A percentile compares a stretch with the other conserved stretches of the same genome.
phyloP scores from a whole-genome alignment of 2,888 invertebrate genomes.

The Tiliacea citrago region DNA sequence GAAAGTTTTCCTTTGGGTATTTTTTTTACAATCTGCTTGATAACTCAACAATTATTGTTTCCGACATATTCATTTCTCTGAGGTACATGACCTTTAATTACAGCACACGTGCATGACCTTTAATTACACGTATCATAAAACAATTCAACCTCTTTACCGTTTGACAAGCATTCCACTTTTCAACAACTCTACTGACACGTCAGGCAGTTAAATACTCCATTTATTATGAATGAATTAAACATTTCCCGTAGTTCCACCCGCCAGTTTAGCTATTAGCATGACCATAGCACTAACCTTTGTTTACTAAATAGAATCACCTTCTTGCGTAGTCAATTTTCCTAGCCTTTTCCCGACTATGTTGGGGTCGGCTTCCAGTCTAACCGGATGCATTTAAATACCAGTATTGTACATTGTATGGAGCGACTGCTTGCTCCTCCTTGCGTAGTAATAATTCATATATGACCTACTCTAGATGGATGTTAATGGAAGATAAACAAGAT shows the following conservation, averaged over 20 bases:
- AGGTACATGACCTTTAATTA: slow-evolving; percentile 10
- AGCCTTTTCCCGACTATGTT: not conserved
- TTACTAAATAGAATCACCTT: no score
- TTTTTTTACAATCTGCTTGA: not conserved
- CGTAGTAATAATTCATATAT: not conserved
- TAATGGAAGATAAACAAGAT: slow-evolving; percentile 7
- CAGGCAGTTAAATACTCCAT: slow-evolving; percentile 3
- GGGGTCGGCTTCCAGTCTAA: not conserved
- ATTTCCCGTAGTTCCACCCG: slow-evolving; percentile 13
- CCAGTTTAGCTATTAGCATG: not conserved
- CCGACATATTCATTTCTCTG: not conserved
- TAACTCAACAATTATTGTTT: not conserved
- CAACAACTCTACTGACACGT: not conserved
- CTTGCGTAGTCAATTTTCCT: not conserved
- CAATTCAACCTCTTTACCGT: slow-evolving; percentile 23
- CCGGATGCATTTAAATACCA: not conserved
- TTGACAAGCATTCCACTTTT: slow-evolving; percentile 30
- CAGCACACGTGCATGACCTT: slow-evolving; percentile 13
- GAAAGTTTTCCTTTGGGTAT: not conserved
- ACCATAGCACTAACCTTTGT: not conserved
- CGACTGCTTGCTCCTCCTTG: no score
- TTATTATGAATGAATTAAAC: slow-evolving; percentile 25
- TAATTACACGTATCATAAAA: slow-evolving; percentile 21
- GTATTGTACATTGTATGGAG: no score
- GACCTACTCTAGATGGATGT: not conserved